Conservation (phyloP, 2,113 vertebrate species). For the Tragelaphus buxtoni region DNA sequence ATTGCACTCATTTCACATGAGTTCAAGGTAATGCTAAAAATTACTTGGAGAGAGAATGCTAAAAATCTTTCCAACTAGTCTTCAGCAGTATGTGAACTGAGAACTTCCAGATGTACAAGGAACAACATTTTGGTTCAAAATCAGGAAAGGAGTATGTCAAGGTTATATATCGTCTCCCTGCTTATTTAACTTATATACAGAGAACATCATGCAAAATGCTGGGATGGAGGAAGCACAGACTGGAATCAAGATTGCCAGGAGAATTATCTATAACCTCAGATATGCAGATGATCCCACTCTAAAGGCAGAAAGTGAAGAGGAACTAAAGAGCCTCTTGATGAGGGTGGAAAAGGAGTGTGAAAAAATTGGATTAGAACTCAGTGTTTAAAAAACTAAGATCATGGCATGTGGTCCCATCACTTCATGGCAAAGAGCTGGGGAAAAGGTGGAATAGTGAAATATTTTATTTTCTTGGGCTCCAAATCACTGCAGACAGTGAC, state of each 20-base stretch:
- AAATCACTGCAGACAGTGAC: not conserved
- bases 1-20: not conserved
- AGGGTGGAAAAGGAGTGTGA: not conserved
- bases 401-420: not conserved
- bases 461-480: not conserved
- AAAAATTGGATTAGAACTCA: not conserved
- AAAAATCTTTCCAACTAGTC: not conserved
- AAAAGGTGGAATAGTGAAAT: not conserved
- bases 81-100: not conserved
- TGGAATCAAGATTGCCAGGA: not conserved
- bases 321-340: not conserved
- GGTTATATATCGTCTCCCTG: not conserved
- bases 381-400: not conserved
- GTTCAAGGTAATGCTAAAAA: not conserved
- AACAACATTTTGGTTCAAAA: not conserved
- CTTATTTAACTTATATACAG: not conserved
- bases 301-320: not conserved
- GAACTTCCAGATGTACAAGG: not conserved
- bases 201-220: not conserved
- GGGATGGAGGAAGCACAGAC: not conserved
- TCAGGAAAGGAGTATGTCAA: not conserved
- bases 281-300: not conserved
- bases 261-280: not conserved
- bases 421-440: not conserved
- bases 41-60: not conserved